These are phyloP conservation scores for Neuroterus valhalla DNA, from an alignment of 1,140 invertebrate genomes.

Conservation along the genomic window DNA sequence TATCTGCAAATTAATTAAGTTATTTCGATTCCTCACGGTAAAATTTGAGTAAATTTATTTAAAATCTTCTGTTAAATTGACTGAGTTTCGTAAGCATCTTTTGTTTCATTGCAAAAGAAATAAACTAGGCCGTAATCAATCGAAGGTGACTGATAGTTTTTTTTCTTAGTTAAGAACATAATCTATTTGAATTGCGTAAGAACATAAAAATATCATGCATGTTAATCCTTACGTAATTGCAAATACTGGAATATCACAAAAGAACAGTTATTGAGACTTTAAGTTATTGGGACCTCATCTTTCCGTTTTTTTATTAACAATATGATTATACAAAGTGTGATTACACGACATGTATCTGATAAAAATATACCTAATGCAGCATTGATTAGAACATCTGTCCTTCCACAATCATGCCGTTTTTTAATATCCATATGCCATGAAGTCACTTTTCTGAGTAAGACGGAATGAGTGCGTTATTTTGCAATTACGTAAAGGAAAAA, in stretches of 20 bases:
- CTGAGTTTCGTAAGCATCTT: slow-evolving; percentile 15
- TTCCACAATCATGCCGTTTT: not conserved
- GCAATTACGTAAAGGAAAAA: no score
- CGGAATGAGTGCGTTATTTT: no score
- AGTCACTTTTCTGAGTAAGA: no score
- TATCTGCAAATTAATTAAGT: slow-evolving; percentile 19
- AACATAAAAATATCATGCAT: slow-evolving; percentile 12
- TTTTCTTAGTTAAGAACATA: not conserved
- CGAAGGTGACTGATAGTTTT: slow-evolving; percentile 12
- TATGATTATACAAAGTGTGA: slow-evolving; percentile 20
- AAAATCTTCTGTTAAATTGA: not conserved
- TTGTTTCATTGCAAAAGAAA: not conserved
- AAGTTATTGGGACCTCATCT: slow-evolving; percentile 3
- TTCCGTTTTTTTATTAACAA: no score
- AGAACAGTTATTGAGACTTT: slow-evolving; percentile 13
- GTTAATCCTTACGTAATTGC: slow-evolving; percentile 22
- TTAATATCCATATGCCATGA: no score
- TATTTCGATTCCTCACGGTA: not conserved
- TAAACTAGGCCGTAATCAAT: slow-evolving; percentile 24
- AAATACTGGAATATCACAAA: not conserved
- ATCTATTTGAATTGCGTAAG: not conserved
- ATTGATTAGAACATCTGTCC: not conserved
- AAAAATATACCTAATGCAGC: not conserved
- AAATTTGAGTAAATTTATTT: not conserved
- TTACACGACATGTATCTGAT: not conserved